Conservation (phyloP, 2,797 vertebrate genomes). For the Eutrigla gurnardus region DNA sequence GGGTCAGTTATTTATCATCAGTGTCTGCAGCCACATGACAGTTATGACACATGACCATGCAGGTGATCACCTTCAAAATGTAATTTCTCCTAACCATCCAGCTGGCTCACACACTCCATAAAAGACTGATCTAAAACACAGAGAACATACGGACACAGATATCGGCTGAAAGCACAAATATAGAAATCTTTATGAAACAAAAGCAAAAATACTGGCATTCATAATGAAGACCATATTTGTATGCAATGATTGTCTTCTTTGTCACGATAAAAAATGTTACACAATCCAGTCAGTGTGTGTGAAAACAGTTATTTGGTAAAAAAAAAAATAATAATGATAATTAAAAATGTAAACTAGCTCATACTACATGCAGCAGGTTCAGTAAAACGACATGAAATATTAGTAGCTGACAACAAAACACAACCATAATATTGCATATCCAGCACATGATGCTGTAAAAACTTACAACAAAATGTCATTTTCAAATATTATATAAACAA, state of each 20-base stretch:
- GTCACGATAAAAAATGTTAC: slow-evolving; percentile 16
- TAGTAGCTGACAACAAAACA: slow-evolving; percentile 35
- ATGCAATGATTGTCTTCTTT: slow-evolving; percentile 8
- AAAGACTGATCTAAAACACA: slow-evolving; percentile 78
- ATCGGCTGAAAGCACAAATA: slow-evolving; percentile 35
- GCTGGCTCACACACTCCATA: slow-evolving; percentile 86
- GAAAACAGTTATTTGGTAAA: slow-evolving; percentile 52
- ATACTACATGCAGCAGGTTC: slow-evolving; percentile 4
- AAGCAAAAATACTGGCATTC: slow-evolving; percentile 58
- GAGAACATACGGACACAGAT: slow-evolving; percentile 35
- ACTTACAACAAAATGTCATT: slow-evolving; percentile 28
- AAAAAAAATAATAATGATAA: too few relatives aligned
- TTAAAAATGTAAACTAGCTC: slow-evolving; percentile 49
- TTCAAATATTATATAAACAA: slow-evolving; percentile 16
- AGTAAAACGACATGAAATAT: slow-evolving; percentile 33
- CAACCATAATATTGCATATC: slow-evolving; percentile 24
- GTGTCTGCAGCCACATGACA: slow-evolving; percentile 49
- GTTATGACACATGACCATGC: slow-evolving; percentile 76
- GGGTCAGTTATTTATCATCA: slow-evolving; percentile 33
- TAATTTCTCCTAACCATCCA: slow-evolving; percentile 89
- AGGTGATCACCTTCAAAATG: slow-evolving; percentile 89
- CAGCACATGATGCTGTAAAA: slow-evolving; percentile 38
- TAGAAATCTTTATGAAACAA: slow-evolving; percentile 56
- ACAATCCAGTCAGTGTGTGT: slow-evolving; percentile 35
- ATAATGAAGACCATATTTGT: slow-evolving; percentile 14